phyloP scores from a whole-genome alignment of 2,888 invertebrate species.

The Xestia xanthographa region DNA sequence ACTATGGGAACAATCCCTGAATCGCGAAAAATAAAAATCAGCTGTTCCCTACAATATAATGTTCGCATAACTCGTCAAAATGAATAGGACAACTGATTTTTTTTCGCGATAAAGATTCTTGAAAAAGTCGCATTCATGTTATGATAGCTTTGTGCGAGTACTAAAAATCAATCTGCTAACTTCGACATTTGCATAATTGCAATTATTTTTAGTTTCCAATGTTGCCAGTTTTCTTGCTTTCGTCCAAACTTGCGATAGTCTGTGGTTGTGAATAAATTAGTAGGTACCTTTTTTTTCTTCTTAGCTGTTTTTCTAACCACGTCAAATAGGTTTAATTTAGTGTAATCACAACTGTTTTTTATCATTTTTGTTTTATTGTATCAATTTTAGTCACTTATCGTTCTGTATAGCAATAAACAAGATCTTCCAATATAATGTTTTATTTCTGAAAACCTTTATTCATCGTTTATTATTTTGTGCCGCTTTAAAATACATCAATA shows the following conservation, averaged over 20 bases:
- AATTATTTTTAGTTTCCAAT: not conserved
- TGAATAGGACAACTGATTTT: too few species aligned
- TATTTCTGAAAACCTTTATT: constrained; percentile 30
- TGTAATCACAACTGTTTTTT: constrained; percentile 48
- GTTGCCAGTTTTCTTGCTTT: constrained; percentile 30
- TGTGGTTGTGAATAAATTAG: constrained; percentile 31
- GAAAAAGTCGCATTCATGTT: not conserved
- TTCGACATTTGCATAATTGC: not conserved
- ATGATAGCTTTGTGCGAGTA: not conserved
- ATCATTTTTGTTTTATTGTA: constrained; percentile 57
- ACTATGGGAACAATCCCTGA: too few species aligned
- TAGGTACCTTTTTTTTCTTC: not conserved
- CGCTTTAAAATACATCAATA: not conserved
- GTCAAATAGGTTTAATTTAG: constrained; percentile 6
- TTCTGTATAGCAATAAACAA: constrained; percentile 69
- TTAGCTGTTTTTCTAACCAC: constrained; percentile 12
- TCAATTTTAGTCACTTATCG: constrained; percentile 71
- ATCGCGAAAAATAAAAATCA: too few species aligned
- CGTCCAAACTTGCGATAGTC: not conserved
- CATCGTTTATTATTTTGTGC: not conserved
- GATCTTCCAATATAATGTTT: constrained; percentile 64
- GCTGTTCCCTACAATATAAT: too few species aligned
- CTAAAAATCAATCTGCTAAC: not conserved
- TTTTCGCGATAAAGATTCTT: not conserved
- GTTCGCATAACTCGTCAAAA: too few species aligned